These are phyloP conservation scores for Microctenopoma lineatum DNA, from an alignment of 2,797 vertebrate species.

Conservation along the genomic window DNA sequence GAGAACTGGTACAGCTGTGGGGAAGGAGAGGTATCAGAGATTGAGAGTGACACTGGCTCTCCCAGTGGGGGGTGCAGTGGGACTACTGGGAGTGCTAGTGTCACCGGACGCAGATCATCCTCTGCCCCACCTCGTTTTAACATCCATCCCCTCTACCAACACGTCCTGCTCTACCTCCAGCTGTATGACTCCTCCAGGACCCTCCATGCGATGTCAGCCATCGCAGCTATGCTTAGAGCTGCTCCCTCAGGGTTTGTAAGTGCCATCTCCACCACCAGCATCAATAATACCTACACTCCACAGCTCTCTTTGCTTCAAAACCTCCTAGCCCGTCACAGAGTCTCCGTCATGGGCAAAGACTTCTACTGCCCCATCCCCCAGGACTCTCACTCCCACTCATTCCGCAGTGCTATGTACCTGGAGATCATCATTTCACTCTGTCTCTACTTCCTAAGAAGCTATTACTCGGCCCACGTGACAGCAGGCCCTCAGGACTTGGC, in stretches of 20 bases:
- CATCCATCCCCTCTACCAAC: conserved; percentile 97
- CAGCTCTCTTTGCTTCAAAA: conserved; percentile 97
- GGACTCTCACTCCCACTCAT: conserved; percentile 94
- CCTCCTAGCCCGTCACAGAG: conserved; percentile 93
- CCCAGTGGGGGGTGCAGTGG: conserved; percentile 81
- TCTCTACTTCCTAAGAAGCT: conserved; percentile 95
- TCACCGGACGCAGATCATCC: conserved; percentile 61
- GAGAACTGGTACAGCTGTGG: conserved; percentile 99
- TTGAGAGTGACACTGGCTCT: conserved; percentile 95
- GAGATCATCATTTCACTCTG: conserved; percentile 98
- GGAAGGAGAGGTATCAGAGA: conserved; percentile 98
- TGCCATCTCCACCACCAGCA: conserved; percentile 97
- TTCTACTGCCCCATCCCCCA: conserved; percentile 97
- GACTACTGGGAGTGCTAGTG: conserved; percentile 28
- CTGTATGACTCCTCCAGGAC: conserved; percentile 97
- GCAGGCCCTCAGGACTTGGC: conserved; percentile 91
- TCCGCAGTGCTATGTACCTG: conserved; percentile 98
- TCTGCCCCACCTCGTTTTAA: conserved; percentile 86
- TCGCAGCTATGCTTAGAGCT: conserved; percentile 94
- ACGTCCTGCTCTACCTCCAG: conserved; percentile 96
- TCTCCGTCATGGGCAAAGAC: conserved; percentile 98
- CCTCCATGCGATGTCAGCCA: conserved; percentile 92
- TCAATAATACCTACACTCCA: conserved; percentile 97
- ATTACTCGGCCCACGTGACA: conserved; percentile 93
- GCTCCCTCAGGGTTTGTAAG: conserved; percentile 94